Evolutionary conservation across 1,140 invertebrate species (phyloP).

Genomic region (Drosophila bocki): DNA sequence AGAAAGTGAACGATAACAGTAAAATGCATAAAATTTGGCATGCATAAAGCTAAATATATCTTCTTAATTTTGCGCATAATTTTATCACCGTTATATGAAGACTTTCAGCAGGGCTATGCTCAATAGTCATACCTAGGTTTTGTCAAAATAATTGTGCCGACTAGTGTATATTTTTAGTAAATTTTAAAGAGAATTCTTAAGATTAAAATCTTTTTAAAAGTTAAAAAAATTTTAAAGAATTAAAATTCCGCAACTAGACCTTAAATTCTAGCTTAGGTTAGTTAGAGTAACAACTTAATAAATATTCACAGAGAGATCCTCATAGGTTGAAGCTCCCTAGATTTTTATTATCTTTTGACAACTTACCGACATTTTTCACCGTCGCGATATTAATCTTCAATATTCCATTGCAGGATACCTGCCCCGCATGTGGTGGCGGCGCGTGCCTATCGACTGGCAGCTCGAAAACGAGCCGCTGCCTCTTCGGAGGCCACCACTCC

Average conservation of each 20-base stretch:
- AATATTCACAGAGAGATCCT: neutral
- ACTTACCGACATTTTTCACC: neutral
- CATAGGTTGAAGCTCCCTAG: neutral
- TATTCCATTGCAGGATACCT: slow-evolving; percentile 86
- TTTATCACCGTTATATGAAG: no score
- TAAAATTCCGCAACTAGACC: neutral
- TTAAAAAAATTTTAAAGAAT: no score
- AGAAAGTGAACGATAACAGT: no score
- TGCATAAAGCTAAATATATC: no score
- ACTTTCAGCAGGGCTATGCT: no score
- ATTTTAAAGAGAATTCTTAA: no score
- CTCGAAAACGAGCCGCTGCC: slow-evolving; percentile 67
- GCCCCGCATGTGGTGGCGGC: slow-evolving; percentile 87
- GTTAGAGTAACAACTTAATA: neutral
- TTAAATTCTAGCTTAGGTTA: neutral
- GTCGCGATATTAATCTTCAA: neutral
- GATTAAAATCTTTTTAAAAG: neutral
- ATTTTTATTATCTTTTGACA: neutral
- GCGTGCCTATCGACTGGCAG: slow-evolving; percentile 86
- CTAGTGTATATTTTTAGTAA: neutral
- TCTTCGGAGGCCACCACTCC: slow-evolving; percentile 67
- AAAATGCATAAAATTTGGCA: no score
- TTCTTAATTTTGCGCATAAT: no score
- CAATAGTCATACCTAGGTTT: no score
- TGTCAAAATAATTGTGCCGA: no score